Evolutionary conservation across 2,888 invertebrate genomes (phyloP), one percentile per base, ranked within the genome.

Genomic region (Syrphus vitripennis): DNA sequence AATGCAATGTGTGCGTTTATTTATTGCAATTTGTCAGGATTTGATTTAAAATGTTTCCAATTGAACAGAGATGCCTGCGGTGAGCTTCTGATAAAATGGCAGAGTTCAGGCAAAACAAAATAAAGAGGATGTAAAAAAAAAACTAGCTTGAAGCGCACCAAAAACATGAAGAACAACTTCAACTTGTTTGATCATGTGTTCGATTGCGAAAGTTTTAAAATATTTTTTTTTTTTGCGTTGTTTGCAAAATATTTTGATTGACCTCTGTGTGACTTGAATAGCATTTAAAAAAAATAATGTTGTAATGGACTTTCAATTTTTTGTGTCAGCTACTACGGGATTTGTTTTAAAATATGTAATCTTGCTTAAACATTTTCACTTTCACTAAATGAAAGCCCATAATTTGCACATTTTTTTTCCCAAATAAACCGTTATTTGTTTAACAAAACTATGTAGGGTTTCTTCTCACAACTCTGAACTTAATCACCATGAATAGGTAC

Each of bases 1-100:
- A 26, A 59, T 69, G 7, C 42, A 34, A 78, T 61, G 57, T 61
- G 57, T 76, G 80, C 71, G 80, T 76, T 59, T 40, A 37, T 59
- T 59, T 59, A 59, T 31, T 29, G 71, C 31, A 76, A 77, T 84
- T 84, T 77, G 84, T 77, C 80, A 67, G 71, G 45, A 71, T 71
- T 82, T 67, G 31, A 21, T 40, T 67, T 31, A 12, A 76, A 72
- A 61, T 37, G n/a, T 67, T 45, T n/a, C 65, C 59, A 83, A 75
- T 80, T 75, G 57, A 21, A 19, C 26, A 6, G 16, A 10, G 42
- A 67, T 61, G 71, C 80, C 67, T 55, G 67, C 37, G 48, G 55
- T 50, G 63, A 34, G 59, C 37, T 67, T 67, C 42, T 77, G 71
- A 71, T 29, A 72, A 84, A n/a, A 84, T 84, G 84, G 42, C 76